Evolutionary conservation across 2,113 vertebrate species (phyloP).

Genomic region (Trichechus manatus): DNA sequence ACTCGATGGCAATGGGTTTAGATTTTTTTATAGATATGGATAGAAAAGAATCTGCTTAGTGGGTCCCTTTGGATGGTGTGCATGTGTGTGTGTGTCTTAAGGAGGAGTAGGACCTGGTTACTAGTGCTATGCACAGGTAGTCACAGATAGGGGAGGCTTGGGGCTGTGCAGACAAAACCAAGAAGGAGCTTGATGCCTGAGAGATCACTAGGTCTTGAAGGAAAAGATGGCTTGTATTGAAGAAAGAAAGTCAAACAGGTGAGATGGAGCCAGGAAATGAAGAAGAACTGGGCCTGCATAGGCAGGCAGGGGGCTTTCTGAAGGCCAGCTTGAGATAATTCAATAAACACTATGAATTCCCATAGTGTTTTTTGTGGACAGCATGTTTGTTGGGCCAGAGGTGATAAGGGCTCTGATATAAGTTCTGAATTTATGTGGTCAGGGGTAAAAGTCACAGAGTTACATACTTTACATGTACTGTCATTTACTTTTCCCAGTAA

Average conservation of each 20-base stretch:
- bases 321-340: not conserved
- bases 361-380: not conserved
- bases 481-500: not conserved
- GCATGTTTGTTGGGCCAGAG: not conserved
- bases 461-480: not conserved
- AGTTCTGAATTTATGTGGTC: not conserved
- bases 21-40: not conserved
- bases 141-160: not conserved
- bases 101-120: not conserved
- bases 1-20: no score
- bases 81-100: not conserved
- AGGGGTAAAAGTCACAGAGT: not conserved
- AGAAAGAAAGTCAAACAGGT: not conserved
- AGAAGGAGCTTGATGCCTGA: not conserved
- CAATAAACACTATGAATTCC: not conserved
- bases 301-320: no score
- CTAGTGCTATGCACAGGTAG: not conserved
- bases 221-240: not conserved
- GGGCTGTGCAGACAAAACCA: not conserved
- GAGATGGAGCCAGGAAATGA: not conserved
- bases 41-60: not conserved
- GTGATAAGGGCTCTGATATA: not conserved
- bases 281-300: no score
- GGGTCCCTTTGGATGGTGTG: not conserved
- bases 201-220: not conserved